Conservation (phyloP, 2,888 invertebrate genomes). For the Nasonia oneida region DNA sequence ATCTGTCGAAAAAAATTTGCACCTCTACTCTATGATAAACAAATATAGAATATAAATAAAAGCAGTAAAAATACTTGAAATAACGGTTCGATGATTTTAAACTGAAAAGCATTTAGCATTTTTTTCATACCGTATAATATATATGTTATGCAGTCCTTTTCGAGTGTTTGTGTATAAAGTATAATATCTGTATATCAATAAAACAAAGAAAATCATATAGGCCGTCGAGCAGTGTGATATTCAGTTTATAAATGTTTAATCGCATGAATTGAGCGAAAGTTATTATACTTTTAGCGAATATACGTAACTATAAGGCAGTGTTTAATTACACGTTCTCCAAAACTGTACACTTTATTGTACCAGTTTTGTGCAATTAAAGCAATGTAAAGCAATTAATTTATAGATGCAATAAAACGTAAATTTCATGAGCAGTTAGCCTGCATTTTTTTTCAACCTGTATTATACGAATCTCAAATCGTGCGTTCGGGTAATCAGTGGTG, state of each 20-base stretch:
- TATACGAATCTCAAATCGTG: background rate
- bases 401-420: constrained; percentile 5
- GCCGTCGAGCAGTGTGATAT: constrained; percentile 14
- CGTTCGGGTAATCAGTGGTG: background rate
- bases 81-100: background rate
- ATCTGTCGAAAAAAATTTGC: background rate
- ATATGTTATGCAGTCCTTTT: background rate
- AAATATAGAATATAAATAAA: background rate
- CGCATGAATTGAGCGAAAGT: background rate
- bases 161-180: background rate
- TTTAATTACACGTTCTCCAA: background rate
- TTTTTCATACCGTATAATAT: background rate
- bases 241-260: constrained; percentile 9
- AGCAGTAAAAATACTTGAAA: background rate
- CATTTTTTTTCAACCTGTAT: background rate
- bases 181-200: background rate
- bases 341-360: background rate
- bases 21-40: background rate
- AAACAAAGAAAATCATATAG: background rate
- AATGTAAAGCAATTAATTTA: constrained; percentile 5
- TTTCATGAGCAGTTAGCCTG: background rate
- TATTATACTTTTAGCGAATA: constrained; percentile 10
- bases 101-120: background rate
- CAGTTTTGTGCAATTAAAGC: background rate
- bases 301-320: background rate